Evolutionary conservation across 2,797 vertebrate genomes (phyloP).

Genomic region (Tadarida brasiliensis): DNA sequence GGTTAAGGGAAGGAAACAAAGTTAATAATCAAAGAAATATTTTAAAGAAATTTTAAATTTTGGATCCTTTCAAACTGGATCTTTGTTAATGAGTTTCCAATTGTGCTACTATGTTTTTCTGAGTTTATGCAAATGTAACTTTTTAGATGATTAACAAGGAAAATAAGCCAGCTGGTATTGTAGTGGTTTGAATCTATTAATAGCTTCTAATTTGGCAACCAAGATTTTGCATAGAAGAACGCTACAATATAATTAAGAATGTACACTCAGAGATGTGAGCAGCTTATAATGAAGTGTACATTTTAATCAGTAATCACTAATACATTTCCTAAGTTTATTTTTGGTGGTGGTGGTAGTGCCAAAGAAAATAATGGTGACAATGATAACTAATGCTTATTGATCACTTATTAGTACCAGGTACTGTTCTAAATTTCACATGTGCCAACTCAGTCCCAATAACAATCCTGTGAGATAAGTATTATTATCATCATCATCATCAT

Average conservation of each 20-base stretch:
- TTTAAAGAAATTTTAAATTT: constrained; percentile 39
- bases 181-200: constrained; percentile 36
- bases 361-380: not conserved
- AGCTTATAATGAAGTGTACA: not conserved
- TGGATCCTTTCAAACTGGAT: not conserved
- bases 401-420: not conserved
- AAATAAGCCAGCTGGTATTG: constrained; percentile 51
- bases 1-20: constrained; percentile 28
- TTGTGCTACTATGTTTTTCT: not conserved
- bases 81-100: constrained; percentile 34
- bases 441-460: not conserved
- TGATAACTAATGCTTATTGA: not conserved
- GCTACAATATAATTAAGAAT: constrained; percentile 17
- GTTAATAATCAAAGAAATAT: constrained; percentile 6
- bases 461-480: not conserved
- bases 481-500: not conserved
- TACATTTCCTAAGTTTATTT: constrained; percentile 6
- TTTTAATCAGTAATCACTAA: constrained; percentile 22
- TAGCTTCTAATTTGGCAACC: constrained; percentile 30
- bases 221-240: constrained; percentile 39
- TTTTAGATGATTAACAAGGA: constrained; percentile 55
- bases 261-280: not conserved
- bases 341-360: not conserved
- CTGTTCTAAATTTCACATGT: not conserved
- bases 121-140: not conserved